Evolutionary conservation across 2,113 vertebrate genomes (phyloP), one percentile per base, ranked within the genome.

Genomic region (Aptenodytes forsteri): DNA sequence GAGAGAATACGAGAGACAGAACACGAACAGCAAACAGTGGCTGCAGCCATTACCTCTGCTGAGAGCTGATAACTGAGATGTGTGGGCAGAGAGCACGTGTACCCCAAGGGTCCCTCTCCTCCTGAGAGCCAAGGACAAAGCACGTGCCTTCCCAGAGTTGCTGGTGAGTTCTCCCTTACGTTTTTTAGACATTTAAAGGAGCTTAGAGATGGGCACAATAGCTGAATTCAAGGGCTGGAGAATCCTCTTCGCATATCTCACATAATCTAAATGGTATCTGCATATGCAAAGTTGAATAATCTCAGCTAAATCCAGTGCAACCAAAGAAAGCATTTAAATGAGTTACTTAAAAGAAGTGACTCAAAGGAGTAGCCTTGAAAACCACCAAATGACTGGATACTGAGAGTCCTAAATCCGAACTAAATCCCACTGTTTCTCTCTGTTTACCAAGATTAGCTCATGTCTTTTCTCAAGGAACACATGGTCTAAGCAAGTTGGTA

Each of bases 361-460:
- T 93, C 85, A 76, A 46, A 94, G 76, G 50, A 90, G 50, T n/a
- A 89, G 88, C n/a, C 50, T 77, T 73, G 71, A 83, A 95, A 96
- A 23, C 11, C 50, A 89, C 40, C 27, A 52, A 87, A 90, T 14
- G 21, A 47, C 67, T 78, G 83, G 80, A 54, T 92, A 83, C 42
- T 23, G 56, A 77, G 54, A 77, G n/a, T 47, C 71, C 75, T 93
- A 93, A 95, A 93, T 66, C 82, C 0, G 0, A 77, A 90, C 73
- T 73, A 96, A 97, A 96, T 92, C 85, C 79, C 64, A 59, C 67
- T 59, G 11, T 94, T 97, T 92, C 58, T n/a, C 44, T 93, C 42
- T 96, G 71, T 96, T 96, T 95, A 94, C 71, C n/a, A 59, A 95
- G 93, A 95, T 90, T 81, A 97, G 79, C 67, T 80, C 64, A 50